A percentile compares a stretch with the other conserved stretches of the same genome.
phyloP scores from a whole-genome alignment of 2,888 invertebrate genomes.

The Dyspetes luteomarginatus region DNA sequence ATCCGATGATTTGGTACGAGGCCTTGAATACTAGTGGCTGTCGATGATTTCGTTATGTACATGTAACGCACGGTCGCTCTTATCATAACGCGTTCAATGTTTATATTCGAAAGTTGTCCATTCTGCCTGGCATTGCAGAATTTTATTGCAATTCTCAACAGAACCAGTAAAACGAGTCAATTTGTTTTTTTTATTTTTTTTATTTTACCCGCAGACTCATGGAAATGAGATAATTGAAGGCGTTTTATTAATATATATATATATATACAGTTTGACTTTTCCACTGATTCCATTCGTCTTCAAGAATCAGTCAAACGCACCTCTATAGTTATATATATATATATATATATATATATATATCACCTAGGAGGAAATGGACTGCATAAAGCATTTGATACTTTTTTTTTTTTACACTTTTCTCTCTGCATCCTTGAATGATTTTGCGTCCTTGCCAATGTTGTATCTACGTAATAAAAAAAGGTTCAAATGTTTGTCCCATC shows the following conservation, averaged over 20 bases:
- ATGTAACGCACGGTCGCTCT: neutral
- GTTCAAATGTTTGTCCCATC: too few relatives aligned
- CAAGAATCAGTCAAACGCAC: too few relatives aligned
- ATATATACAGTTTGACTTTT: too few relatives aligned
- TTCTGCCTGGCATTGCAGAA: constrained; percentile 2
- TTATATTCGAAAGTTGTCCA: constrained; percentile 24
- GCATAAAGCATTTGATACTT: too few relatives aligned
- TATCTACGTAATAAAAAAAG: too few relatives aligned
- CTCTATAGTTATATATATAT: too few relatives aligned
- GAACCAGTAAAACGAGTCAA: neutral
- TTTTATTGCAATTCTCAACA: constrained; percentile 2
- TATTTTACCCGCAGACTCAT: neutral
- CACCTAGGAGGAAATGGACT: too few relatives aligned
- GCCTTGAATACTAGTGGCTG: neutral
- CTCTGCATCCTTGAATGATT: too few relatives aligned
- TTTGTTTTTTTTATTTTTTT: neutral
- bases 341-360: too few relatives aligned
- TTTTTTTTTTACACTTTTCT: too few relatives aligned
- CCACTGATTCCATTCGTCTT: neutral
- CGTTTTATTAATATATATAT: neutral
- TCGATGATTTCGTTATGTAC: neutral
- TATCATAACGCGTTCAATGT: constrained; percentile 29
- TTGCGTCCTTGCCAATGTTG: too few relatives aligned
- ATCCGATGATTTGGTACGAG: constrained; percentile 16
- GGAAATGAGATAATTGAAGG: neutral